Conservation (phyloP, 92 coral and sea anemone genomes). For the Epizoanthus illoricatus region DNA sequence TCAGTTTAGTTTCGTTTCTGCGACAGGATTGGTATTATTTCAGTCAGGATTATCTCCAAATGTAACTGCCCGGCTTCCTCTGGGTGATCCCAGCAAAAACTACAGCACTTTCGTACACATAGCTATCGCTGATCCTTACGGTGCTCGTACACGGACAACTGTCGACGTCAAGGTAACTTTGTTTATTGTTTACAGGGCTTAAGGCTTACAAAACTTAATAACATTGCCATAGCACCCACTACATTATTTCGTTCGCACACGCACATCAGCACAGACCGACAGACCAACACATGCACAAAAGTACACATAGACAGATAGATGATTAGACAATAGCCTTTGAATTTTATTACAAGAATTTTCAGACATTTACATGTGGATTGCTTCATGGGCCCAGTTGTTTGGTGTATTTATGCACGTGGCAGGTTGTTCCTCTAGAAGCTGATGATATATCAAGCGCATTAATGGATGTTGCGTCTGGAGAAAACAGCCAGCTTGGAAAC, state of each 20-base stretch:
- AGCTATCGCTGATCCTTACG: constrained; percentile 59
- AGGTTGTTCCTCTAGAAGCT: constrained; percentile 73
- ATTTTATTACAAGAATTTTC: no score
- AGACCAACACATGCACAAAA: no score
- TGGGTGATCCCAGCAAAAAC: constrained; percentile 61
- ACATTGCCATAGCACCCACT: no score
- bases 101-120: constrained; percentile 54
- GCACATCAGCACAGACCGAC: no score
- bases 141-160: constrained; percentile 49
- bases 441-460: constrained; percentile 58
- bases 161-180: constrained; percentile 24
- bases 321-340: no score
- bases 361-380: no score
- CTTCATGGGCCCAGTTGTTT: background rate
- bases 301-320: no score
- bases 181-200: background rate
- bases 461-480: constrained; percentile 59
- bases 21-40: constrained; percentile 60
- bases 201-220: background rate
- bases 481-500: constrained; percentile 64
- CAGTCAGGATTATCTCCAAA: constrained; percentile 50
- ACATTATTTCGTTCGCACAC: no score
- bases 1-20: constrained; percentile 49
- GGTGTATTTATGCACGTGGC: background rate
- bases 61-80: constrained; percentile 70